phyloP scores from a whole-genome alignment of 2,113 vertebrate species.

The Penelope pileata region DNA sequence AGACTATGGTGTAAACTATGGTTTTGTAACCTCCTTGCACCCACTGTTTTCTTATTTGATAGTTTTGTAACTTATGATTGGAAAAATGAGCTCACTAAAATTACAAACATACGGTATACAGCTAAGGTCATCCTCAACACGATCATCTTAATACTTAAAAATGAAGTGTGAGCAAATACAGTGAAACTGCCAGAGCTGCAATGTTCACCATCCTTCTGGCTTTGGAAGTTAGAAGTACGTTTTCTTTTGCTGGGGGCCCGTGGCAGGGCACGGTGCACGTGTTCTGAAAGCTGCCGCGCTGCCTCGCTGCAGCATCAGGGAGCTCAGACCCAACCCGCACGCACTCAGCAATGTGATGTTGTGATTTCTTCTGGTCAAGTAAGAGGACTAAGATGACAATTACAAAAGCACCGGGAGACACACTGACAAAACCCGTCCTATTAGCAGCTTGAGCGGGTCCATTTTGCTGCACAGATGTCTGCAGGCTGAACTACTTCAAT shows the following conservation, averaged over 20 bases:
- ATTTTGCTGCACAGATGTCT: conserved; percentile 24
- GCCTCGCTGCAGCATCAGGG: neutral
- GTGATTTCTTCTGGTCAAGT: neutral
- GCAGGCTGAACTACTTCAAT: neutral
- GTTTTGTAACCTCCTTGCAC: conserved; percentile 37
- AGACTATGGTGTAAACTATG: conserved; percentile 24
- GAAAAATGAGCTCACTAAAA: conserved; percentile 63
- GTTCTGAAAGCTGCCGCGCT: neutral
- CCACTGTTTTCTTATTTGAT: conserved; percentile 7
- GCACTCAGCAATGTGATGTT: neutral
- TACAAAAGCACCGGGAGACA: neutral
- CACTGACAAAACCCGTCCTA: neutral
- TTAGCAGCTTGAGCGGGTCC: neutral
- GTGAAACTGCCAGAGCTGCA: neutral
- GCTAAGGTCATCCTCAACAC: conserved; percentile 28
- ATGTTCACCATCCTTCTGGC: neutral
- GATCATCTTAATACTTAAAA: conserved; percentile 43
- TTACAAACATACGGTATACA: conserved; percentile 32
- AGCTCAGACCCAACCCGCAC: neutral
- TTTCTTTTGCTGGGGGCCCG: neutral
- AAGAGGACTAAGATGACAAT: neutral
- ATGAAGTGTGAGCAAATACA: conserved; percentile 2
- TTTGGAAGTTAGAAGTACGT: neutral
- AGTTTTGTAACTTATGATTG: conserved; percentile 34
- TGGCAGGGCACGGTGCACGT: neutral